Base-by-base conservation (phyloP, 1,140 invertebrate species). In the Yoshiicerus persimilis region DNA sequence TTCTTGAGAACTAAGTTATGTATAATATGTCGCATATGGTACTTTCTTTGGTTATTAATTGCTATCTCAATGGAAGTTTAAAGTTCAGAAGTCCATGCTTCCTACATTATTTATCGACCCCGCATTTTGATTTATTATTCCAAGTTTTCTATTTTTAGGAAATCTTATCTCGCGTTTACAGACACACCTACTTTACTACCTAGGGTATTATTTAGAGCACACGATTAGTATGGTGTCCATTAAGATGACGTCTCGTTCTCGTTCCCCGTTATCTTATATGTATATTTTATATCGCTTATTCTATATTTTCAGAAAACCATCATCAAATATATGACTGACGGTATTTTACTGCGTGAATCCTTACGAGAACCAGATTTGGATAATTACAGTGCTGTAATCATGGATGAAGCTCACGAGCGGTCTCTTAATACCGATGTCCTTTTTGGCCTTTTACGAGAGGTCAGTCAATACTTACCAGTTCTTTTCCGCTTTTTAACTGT, bases 281-380 rank as follows among this genome's bases (percentile, higher is more conserved):
- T 64, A 25, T n/a, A 30, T 27, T 70, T 30, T 27, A 13, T 70
- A 1, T 30, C 16, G 13, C 5, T 70, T 32, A 30, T 30, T 75
- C 91, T 86, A 88, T 91, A 23, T 88, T 90, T 90, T 87, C 92
- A 94, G 92, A 94, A 97, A 92, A 99, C 98, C 0, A 95, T 99
- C 9, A 99, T 99, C 62, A 99, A 99, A 93, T 99, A 99, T 92
- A 99, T 99, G 98, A 99, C 99, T 0, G 99, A 99, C 93, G 99
- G 99, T 94, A 99, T 99, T 91, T 93, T 99, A 77, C 93, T 99
- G 5, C 93, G 98, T 87, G 99, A 99, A 93, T 99, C 98, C 87
- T 94, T 99, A 25, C 93, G 98, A 1, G 98, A 99, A 92, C 95
- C 97, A 0, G 98, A 99, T 92, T 93, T 99, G 75, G 98, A 99